phyloP scores from a whole-genome alignment of 1,140 invertebrate species.

The Cydia strobilella region DNA sequence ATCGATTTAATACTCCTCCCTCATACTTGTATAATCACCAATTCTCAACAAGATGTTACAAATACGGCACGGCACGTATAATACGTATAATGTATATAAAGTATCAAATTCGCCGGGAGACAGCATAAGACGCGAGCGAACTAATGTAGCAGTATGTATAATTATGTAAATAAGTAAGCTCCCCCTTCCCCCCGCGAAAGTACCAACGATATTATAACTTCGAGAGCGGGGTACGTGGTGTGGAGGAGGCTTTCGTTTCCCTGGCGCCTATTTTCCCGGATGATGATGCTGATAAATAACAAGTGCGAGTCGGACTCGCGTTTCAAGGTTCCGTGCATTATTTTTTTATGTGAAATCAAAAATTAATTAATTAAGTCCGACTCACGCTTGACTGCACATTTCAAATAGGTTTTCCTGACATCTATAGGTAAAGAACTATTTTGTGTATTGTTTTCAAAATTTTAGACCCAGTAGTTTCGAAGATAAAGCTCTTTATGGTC shows the following conservation, averaged over 20 bases:
- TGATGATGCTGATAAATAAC: too few species aligned
- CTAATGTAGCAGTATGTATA: constrained; percentile 31
- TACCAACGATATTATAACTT: constrained; percentile 32
- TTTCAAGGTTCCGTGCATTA: too few species aligned
- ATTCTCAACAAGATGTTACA: constrained; percentile 1
- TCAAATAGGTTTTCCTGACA: too few species aligned
- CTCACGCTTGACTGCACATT: too few species aligned
- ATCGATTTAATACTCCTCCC: neutral
- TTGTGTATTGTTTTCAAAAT: too few species aligned
- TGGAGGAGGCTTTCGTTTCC: constrained; percentile 41
- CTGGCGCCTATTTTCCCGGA: too few species aligned
- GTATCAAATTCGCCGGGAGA: constrained; percentile 25
- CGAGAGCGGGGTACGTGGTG: constrained; percentile 13
- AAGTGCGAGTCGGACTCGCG: too few species aligned
- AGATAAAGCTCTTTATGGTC: too few species aligned
- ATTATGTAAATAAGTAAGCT: constrained; percentile 31
- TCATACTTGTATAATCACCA: neutral
- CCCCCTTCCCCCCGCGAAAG: constrained; percentile 20
- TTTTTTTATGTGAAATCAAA: too few species aligned
- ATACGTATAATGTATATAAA: constrained; percentile 1
- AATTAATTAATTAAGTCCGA: too few species aligned
- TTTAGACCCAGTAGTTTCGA: too few species aligned
- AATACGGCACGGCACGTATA: neutral
- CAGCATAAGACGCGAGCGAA: constrained; percentile 27
- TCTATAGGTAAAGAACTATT: too few species aligned